phyloP scores from a whole-genome alignment of 2,888 invertebrate species.

The Acanthococcus lagerstroemiae region DNA sequence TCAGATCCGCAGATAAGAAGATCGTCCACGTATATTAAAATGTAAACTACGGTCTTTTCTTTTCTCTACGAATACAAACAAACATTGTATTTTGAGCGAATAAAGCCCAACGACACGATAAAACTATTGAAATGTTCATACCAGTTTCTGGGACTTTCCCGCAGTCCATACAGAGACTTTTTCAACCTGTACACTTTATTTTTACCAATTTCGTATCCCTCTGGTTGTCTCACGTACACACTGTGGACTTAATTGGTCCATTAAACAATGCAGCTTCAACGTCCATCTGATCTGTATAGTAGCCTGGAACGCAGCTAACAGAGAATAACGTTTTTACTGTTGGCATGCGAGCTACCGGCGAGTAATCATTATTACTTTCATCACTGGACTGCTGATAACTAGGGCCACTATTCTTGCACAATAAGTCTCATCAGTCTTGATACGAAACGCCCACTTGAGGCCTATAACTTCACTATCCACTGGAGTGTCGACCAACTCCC shows the following conservation, averaged over 20 bases:
- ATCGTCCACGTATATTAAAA: background rate
- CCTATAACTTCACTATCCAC: slow-evolving; percentile 3
- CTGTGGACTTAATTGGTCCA: slow-evolving; percentile 37
- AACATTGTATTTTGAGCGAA: background rate
- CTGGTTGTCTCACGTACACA: slow-evolving; percentile 36
- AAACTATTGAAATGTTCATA: background rate
- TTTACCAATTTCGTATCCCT: slow-evolving; percentile 22
- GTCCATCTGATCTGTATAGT: slow-evolving; percentile 33
- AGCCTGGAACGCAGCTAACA: background rate
- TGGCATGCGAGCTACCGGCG: slow-evolving; percentile 36
- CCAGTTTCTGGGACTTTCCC: background rate
- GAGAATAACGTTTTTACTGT: slow-evolving; percentile 33
- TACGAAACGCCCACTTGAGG: slow-evolving; percentile 38
- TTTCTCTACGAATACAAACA: background rate
- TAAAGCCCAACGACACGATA: background rate
- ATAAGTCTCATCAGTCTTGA: no score
- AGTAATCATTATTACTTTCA: no score
- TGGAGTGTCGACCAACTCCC: slow-evolving; percentile 24
- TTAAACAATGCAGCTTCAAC: slow-evolving; percentile 38
- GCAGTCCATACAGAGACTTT: slow-evolving; percentile 30
- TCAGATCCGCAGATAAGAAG: background rate
- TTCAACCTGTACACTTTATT: slow-evolving; percentile 27
- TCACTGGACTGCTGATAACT: no score
- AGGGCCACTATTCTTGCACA: no score
- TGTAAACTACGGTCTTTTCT: background rate